Conservation (phyloP, 2,113 vertebrate genomes). For the Poecilia latipinna region DNA sequence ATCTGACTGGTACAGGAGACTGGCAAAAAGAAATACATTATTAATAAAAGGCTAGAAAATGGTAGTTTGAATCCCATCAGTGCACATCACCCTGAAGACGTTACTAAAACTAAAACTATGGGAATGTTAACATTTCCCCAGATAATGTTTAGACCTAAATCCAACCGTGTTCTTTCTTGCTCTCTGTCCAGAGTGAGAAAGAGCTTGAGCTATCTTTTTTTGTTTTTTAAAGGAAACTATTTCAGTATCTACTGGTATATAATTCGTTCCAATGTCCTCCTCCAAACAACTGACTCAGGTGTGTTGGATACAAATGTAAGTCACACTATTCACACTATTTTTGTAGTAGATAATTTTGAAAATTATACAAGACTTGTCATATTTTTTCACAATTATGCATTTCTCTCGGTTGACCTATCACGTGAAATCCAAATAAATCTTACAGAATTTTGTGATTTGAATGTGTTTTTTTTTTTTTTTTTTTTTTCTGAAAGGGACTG, state of each 20-base stretch:
- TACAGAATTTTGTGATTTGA: neutral
- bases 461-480: too few species aligned
- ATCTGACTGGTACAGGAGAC: too few species aligned
- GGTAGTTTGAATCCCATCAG: too few species aligned
- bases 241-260: neutral
- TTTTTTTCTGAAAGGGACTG: neutral
- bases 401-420: neutral
- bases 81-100: neutral
- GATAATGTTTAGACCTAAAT: neutral
- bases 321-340: neutral
- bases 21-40: too few species aligned
- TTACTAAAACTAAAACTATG: neutral
- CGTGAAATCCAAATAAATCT: neutral
- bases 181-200: neutral
- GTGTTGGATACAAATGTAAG: neutral
- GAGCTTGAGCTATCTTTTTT: neutral
- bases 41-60: too few species aligned
- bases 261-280: neutral
- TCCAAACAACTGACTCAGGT: neutral
- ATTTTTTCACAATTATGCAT: neutral
- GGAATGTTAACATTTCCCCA: too few species aligned
- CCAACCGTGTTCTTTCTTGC: neutral
- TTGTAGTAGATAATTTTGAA: neutral
- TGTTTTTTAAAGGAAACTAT: neutral
- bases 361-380: neutral